Evolutionary conservation across 2,113 vertebrate species (phyloP), one percentile per base, ranked within the genome.

Genomic region (Festucalex cinctus): DNA sequence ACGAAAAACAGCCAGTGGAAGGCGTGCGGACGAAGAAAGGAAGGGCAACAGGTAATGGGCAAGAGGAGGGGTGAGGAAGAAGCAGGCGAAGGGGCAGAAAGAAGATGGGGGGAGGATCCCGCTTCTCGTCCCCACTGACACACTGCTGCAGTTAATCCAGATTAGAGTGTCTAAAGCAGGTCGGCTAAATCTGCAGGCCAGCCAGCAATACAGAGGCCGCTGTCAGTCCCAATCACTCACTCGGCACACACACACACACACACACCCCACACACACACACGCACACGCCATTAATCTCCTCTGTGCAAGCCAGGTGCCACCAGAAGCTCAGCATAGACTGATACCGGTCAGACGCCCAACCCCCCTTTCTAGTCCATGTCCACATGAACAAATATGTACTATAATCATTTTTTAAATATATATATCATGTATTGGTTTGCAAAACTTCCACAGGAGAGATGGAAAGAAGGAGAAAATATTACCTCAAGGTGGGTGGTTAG

Each of bases 81-180:
- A 72, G 68, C 68, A 83, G 83, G 83, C 83, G 79, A 83, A 70
- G 83, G 79, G 82, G 70, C 43, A 80, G 69, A 17, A 65, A 80
- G 70, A 24, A 66, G 63, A 68, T 71, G 76, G 76, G 68, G 73
- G 70, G 76, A 64, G 77, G 77, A 73, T 77, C 77, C 22, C 26
- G 22, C 63, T 80, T 72, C 70, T 70, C 70, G 83, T 88, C 87
- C 87, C 84, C 85, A 87, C 83, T 88, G 88, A 91, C 90, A 91
- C 88, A 90, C 89, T 90, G 78, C 72, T 83, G 85, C 82, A 68
- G 77, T 88, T 92, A 92, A 92, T 92, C 91, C 91, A 92, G 91
- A 92, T 92, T 92, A 92, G 79, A 85, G 80, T 70, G 89, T 91
- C 90, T 91, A 91, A 92, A 92, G 91, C 89, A 86, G 86, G 89